phyloP scores from a whole-genome alignment of 1,140 invertebrate species.

The Platyscapa corneri region DNA sequence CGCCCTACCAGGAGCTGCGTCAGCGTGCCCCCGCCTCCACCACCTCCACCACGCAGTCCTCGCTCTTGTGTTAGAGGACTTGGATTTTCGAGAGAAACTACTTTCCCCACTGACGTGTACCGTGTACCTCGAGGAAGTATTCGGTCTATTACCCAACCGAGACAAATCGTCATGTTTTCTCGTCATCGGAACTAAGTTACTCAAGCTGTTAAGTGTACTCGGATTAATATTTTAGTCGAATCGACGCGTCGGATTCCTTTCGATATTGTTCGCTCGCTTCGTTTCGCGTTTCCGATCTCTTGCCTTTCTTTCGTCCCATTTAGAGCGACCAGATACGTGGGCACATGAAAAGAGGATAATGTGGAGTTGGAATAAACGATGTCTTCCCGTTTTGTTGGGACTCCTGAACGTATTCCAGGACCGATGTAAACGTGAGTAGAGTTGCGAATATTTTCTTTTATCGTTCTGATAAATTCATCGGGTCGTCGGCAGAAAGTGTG shows the following conservation, averaged over 20 bases:
- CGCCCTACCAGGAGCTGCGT: constrained; percentile 55
- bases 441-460: neutral
- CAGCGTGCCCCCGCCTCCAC: neutral
- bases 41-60: constrained; percentile 28
- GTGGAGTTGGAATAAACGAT: neutral
- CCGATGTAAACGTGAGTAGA: too few relatives aligned
- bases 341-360: constrained; percentile 7
- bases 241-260: too few relatives aligned
- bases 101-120: neutral
- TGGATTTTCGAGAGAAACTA: too few relatives aligned
- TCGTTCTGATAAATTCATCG: neutral
- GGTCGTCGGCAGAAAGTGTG: neutral
- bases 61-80: constrained; percentile 33
- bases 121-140: neutral
- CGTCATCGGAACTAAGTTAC: too few relatives aligned
- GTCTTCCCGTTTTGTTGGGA: constrained; percentile 14
- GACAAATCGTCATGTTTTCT: too few relatives aligned
- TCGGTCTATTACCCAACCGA: neutral
- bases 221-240: too few relatives aligned
- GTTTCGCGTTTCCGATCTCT: neutral
- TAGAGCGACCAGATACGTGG: neutral
- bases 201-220: too few relatives aligned
- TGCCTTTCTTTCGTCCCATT: neutral
- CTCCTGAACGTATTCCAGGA: neutral
- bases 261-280: neutral